A percentile compares a stretch with the other conserved stretches of the same genome.
These are phyloP conservation scores for Drosophila hydei DNA, from an alignment of 1,140 invertebrate species.

Conservation along the genomic window DNA sequence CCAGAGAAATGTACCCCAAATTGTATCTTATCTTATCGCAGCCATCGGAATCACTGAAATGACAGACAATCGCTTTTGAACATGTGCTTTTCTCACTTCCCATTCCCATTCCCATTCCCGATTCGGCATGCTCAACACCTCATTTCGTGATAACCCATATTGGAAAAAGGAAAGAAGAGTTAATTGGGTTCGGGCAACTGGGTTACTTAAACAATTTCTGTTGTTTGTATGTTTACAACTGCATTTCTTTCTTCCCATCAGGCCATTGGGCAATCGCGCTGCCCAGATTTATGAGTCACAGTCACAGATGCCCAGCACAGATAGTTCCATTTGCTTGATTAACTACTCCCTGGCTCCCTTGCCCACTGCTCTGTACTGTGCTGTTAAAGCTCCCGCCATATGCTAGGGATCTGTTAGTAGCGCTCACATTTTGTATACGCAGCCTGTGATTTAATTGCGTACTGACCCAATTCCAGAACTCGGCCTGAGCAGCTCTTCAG, in stretches of 20 bases:
- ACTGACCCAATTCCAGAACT: conserved; percentile 51
- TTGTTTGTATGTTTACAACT: conserved; percentile 58
- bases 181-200: conserved; percentile 37
- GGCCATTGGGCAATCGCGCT: conserved; percentile 7
- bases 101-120: background rate
- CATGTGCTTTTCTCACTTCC: conserved; percentile 11
- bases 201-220: conserved; percentile 68
- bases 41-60: conserved; percentile 41
- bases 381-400: conserved; percentile 40
- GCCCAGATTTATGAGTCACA: conserved; percentile 48
- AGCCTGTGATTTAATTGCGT: conserved; percentile 42
- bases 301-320: conserved; percentile 43
- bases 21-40: conserved; percentile 54
- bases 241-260: conserved; percentile 49
- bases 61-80: conserved; percentile 41
- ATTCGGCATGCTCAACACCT: conserved; percentile 48
- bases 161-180: conserved; percentile 37
- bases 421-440: conserved; percentile 11
- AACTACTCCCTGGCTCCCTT: conserved; percentile 23
- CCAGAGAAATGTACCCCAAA: conserved; percentile 1
- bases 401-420: conserved; percentile 56
- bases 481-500: conserved; percentile 11
- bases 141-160: conserved; percentile 71
- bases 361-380: conserved; percentile 9
- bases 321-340: conserved; percentile 43